Base-by-base conservation (phyloP, 2,797 vertebrate genomes). In the Thamnophis elegans region DNA sequence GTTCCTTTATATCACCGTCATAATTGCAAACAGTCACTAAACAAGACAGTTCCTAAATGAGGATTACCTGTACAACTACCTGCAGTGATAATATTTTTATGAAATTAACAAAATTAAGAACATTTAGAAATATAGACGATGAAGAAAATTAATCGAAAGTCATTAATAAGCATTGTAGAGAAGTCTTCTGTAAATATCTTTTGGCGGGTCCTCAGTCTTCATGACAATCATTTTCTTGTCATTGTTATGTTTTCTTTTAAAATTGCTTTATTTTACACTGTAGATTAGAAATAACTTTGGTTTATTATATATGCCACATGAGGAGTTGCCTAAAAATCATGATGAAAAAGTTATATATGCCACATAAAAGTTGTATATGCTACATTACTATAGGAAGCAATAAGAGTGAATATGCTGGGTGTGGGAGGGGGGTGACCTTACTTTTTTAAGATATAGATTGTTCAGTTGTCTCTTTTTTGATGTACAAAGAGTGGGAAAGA, bases 201-300 rank as follows among this genome's bases (percentile, higher is more conserved):
- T 20, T 36, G 32, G 18, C 25, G 20, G 28, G 53, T 87, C 53
- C n/a, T n/a, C 3, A 87, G 8, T 55, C 28, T 53, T 87, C 54
- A 87, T 28, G 25, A 56, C 26, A 96, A 96, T 96, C 32, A 96
- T 97, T 97, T 97, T 94, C 90, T 94, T 97, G 91, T 95, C 96
- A 94, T 93, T 97, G 91, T 95, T 96, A 94, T 96, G 95, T 94
- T 96, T 94, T 73, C 94, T 96, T 95, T 78, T 22, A 1, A 93
- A 56, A 68, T 54, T 89, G 28, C 16, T 78, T 42, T 78, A 78
- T 78, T 89, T 92, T 51, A 90, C 26, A 95, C 53, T 87, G 13
- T 85, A 95, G 42, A 95, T 73, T 95, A 94, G 92, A 95, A 87
- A 95, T 94, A 90, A 28, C 36, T 28, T 92, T 95, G 58, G 96